A percentile compares a stretch with the other conserved stretches of the same genome.
phyloP scores from a whole-genome alignment of 2,113 vertebrate genomes.

The Lampris incognitus region DNA sequence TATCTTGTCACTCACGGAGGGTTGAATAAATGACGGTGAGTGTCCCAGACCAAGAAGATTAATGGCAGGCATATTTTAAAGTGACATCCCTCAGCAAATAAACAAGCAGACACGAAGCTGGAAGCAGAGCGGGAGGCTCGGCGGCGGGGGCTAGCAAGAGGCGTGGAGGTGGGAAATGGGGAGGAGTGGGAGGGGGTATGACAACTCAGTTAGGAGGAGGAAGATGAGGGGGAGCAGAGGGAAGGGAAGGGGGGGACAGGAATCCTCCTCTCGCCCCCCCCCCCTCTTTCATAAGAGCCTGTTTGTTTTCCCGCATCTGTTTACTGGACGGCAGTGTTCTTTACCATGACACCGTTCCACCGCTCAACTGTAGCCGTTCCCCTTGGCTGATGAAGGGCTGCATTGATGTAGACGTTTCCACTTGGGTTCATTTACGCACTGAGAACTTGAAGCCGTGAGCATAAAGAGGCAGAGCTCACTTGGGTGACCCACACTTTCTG shows the following conservation, averaged over 20 bases:
- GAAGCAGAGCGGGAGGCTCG: neutral
- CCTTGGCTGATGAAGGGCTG: conserved; percentile 50
- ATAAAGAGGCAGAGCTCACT: conserved; percentile 11
- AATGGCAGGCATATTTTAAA: conserved; percentile 54
- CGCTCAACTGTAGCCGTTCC: conserved; percentile 5
- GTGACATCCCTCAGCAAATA: conserved; percentile 44
- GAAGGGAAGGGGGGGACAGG: conserved; percentile 14
- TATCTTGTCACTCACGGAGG: conserved; percentile 36
- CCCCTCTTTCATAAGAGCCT: conserved; percentile 16
- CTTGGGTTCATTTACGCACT: conserved; percentile 21
- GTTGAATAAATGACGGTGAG: conserved; percentile 51
- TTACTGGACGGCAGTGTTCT: conserved; percentile 29
- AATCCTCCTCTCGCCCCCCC: neutral
- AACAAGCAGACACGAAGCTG: conserved; percentile 40
- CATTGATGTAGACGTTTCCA: conserved; percentile 57
- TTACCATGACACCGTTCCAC: conserved; percentile 26
- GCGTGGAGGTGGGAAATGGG: neutral
- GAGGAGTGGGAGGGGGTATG: neutral
- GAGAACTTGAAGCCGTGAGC: conserved; percentile 47
- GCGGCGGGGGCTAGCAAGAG: neutral
- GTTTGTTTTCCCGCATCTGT: conserved; percentile 51
- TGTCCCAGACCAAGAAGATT: conserved; percentile 39
- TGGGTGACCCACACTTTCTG: conserved; percentile 21
- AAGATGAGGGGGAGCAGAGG: neutral
- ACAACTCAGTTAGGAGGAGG: neutral